Evolutionary conservation across 2,888 invertebrate species (phyloP).

Genomic region (Xanthia togata): DNA sequence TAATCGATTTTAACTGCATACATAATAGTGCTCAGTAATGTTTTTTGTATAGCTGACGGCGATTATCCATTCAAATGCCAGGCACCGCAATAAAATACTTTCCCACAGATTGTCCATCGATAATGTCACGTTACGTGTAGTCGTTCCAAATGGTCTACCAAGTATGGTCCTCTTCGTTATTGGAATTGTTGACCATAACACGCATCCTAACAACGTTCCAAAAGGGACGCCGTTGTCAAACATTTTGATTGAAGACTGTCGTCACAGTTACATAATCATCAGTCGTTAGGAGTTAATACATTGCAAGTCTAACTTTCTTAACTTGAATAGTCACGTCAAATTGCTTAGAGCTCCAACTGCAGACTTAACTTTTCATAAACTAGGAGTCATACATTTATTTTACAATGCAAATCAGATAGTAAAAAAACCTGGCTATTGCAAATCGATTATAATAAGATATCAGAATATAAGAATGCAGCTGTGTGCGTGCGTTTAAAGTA

Average conservation of each 20-base stretch:
- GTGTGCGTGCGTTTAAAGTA: constrained; percentile 67
- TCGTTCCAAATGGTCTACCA: constrained; percentile 44
- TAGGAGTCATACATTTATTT: background rate
- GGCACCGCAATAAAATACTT: constrained; percentile 50
- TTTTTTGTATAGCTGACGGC: constrained; percentile 50
- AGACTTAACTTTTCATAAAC: background rate
- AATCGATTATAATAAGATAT: constrained; percentile 43
- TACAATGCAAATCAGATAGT: constrained; percentile 4
- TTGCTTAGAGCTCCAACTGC: background rate
- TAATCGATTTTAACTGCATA: constrained; percentile 59
- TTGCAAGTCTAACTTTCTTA: constrained; percentile 3
- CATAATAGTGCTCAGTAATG: constrained; percentile 49
- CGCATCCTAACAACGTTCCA: constrained; percentile 25
- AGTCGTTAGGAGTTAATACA: constrained; percentile 23
- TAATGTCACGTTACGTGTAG: constrained; percentile 52
- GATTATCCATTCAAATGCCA: constrained; percentile 54
- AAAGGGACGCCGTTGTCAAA: constrained; percentile 30
- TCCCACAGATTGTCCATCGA: constrained; percentile 60
- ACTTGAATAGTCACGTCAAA: constrained; percentile 3
- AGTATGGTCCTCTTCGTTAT: constrained; percentile 45
- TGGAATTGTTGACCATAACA: constrained; percentile 54
- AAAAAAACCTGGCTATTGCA: constrained; percentile 30
- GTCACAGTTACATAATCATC: constrained; percentile 30
- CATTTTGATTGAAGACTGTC: constrained; percentile 39
- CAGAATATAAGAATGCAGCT: constrained; percentile 48